phyloP scores from a whole-genome alignment of 2,797 vertebrate genomes.

The Chrysocyon brachyurus region DNA sequence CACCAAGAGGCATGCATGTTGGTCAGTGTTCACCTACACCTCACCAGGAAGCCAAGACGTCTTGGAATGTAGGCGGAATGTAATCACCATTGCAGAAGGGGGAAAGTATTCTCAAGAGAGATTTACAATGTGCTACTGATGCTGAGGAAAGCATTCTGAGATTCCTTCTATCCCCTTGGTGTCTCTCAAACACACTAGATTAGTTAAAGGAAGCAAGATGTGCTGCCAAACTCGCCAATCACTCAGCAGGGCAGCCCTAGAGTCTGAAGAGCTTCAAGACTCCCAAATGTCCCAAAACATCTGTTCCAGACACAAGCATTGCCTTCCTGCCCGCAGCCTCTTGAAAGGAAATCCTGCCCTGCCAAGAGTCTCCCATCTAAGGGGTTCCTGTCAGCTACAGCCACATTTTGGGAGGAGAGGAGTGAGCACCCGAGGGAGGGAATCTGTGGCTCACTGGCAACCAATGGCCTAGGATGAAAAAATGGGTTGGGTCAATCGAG shows the following conservation, averaged over 20 bases:
- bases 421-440: neutral
- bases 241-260: constrained; percentile 51
- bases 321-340: neutral
- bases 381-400: neutral
- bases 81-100: neutral
- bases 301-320: constrained; percentile 1
- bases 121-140: neutral
- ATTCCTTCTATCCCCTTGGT: neutral
- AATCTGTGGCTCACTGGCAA: neutral
- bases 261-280: constrained; percentile 36
- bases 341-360: neutral
- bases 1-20: neutral
- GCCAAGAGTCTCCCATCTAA: neutral
- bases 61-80: neutral
- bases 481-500: neutral
- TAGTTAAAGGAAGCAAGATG: constrained; percentile 65
- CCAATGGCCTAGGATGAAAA: neutral
- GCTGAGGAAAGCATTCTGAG: constrained; percentile 59
- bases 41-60: neutral
- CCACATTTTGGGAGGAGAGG: neutral
- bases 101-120: neutral
- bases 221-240: constrained; percentile 53
- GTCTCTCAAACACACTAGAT: constrained; percentile 26
- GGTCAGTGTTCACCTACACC: neutral
- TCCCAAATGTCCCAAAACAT: constrained; percentile 47